Base-by-base conservation (phyloP, 2,113 vertebrate species). In the Perca fluviatilis region DNA sequence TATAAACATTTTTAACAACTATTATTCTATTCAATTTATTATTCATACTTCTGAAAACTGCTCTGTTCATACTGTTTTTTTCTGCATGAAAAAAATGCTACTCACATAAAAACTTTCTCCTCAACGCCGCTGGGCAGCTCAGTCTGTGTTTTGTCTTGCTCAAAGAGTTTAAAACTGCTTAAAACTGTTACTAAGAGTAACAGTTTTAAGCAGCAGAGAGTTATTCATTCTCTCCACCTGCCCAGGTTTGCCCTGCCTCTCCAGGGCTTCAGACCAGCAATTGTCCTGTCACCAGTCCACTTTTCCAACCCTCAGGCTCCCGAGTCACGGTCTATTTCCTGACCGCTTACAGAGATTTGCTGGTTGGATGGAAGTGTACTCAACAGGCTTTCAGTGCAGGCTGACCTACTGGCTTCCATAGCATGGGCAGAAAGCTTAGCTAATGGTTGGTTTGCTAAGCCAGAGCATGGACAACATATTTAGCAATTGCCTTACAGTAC, bases 331-430 rank as follows among this genome's bases (percentile, higher is more conserved):
- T 85, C 81, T 78, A 67, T 83, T 88, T 88, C 74, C 66, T 67
- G 70, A 74, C 61, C 6, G 18, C 85, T 86, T 78, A 63, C 25
- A 87, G 74, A 81, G 83, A 83, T 89, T 89, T 92, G 75, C 76
- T 80, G 82, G 56, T 70, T 85, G 79, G 36, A 36, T 56, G 43
- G 65, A 82, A 53, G 66, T 65, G 58, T 62, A 33, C 68, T 78
- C 68, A 23, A 46, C 53, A 80, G 68, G 63, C 76, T 80, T 81
- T 85, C 51, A 71, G 75, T 72, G 61, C 77, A 54, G 76, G n/a
- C 56, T 77, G 80, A 71, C 75, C 73, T n/a, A 33, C 54, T 78
- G 79, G 72, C 86, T 83, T 50, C 65, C 43, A 67, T 63, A 56
- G 56, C 75, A 79, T 76, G 79, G 46, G 80, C 67, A 74, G 33